These are phyloP conservation scores for Ophioderma brevispina DNA, from an alignment of 35 echinoderm and acorn worm genomes.

Conservation along the genomic window DNA sequence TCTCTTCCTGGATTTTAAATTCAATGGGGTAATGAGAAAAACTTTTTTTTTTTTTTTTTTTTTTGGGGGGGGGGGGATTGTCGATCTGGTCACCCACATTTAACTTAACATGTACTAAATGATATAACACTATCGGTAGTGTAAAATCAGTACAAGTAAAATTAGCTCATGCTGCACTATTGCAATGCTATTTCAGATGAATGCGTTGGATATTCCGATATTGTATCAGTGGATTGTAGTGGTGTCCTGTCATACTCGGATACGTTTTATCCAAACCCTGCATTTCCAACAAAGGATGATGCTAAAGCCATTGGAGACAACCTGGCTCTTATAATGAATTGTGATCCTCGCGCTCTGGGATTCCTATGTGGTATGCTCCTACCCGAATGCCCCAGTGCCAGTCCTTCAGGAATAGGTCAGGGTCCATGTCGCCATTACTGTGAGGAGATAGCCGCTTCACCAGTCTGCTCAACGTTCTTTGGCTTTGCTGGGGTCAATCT, in stretches of 20 bases:
- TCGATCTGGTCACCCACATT: too few species aligned
- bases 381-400: background rate
- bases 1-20: too few species aligned
- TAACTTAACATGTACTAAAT: too few species aligned
- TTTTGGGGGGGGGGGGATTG: too few species aligned
- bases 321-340: background rate
- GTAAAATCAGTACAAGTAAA: too few species aligned
- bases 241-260: background rate
- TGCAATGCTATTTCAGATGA: too few species aligned
- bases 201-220: background rate
- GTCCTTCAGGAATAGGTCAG: background rate
- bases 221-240: background rate
- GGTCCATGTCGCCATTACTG: background rate
- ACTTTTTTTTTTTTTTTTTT: too few species aligned
- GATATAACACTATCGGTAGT: too few species aligned
- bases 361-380: background rate
- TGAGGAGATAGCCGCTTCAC: background rate
- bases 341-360: background rate
- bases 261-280: background rate
- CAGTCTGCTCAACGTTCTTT: background rate
- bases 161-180: too few species aligned
- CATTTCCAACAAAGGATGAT: background rate
- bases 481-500: background rate
- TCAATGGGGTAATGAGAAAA: too few species aligned
- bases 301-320: background rate